phyloP scores from a whole-genome alignment of 2,888 invertebrate species.

The Acrobasis suavella region DNA sequence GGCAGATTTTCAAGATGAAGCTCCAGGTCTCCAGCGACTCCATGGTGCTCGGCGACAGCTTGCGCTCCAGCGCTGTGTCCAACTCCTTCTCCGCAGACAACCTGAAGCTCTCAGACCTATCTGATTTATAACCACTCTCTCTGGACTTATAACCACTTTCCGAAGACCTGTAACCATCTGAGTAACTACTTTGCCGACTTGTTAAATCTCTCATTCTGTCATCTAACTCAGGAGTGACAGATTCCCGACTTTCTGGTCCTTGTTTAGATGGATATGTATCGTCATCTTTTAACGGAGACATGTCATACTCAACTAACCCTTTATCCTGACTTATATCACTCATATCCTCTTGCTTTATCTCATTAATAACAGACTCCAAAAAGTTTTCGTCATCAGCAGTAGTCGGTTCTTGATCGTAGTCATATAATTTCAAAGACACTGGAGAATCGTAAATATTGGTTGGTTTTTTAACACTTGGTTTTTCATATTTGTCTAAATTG shows the following conservation, averaged over 20 bases:
- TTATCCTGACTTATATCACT: conserved; percentile 65
- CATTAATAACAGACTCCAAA: conserved; percentile 72
- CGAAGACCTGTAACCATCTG: conserved; percentile 54
- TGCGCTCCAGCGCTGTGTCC: conserved; percentile 41
- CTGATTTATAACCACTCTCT: conserved; percentile 43
- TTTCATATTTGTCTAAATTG: conserved; percentile 47
- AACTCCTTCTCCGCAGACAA: conserved; percentile 57
- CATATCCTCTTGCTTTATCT: conserved; percentile 68
- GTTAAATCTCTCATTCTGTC: conserved; percentile 48
- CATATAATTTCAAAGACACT: conserved; percentile 43
- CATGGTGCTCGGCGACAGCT: conserved; percentile 58
- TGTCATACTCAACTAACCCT: conserved; percentile 71
- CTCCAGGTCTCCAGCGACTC: conserved; percentile 74
- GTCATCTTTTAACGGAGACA: conserved; percentile 58
- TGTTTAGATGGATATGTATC: conserved; percentile 30
- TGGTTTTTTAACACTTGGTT: conserved; percentile 38
- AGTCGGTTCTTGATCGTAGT: conserved; percentile 54
- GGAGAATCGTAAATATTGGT: conserved; percentile 50
- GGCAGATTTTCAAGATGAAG: conserved; percentile 73
- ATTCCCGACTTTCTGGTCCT: conserved; percentile 37
- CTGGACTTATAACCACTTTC: conserved; percentile 47
- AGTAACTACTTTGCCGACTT: conserved; percentile 53
- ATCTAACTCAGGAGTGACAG: conserved; percentile 67
- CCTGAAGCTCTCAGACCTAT: conserved; percentile 36
- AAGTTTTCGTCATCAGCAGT: conserved; percentile 68